Base-by-base conservation (phyloP, 1,140 invertebrate genomes). In the Drosophila melanogaster region DNA sequence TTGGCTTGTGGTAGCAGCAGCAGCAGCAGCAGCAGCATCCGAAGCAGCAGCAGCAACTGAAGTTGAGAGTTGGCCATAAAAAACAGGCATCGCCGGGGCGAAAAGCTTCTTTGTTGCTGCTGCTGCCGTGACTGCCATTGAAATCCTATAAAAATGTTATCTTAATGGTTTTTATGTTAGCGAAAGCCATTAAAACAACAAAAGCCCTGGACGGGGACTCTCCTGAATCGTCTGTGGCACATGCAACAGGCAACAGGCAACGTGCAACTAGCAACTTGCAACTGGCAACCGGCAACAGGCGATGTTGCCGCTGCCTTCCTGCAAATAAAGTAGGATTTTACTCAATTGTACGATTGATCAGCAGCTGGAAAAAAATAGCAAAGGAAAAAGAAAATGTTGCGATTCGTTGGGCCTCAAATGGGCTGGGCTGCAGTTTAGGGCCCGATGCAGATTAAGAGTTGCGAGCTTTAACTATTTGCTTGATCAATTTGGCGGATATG, bases 141-240 rank as follows among this genome's bases (percentile, higher is more conserved):
- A 90, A 90, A 90, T 90, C 87, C 87, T 90, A 90, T 90, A 90
- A 90, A 90, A 90, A 90, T 90, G 87, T 90, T 90, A 90, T 90
- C 87, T 90, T 90, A 90, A 90, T 90, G 87, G 87, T 90, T 90
- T 90, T 90, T 90, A 90, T 90, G 87, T 90, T 90, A 81, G 89
- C 83, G 79, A 90, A 90, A 90, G 80, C 89, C 83, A 91, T 91
- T 89, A 89, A 91, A 89, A 90, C 86, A 90, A 90, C 83, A 87
- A 90, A 76, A 79, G 79, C 79, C 72, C 69, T 57, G 66, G 64
- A 40, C 64, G 50, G 50, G 79, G 73, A 67, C 80, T 62, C 62
- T 61, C 46, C 46, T 47, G 22, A 47, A 47, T 47, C 47, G 47
- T 22, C 47, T 50, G 65, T 64, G 60, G 41, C 35, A 55, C 46